Evolutionary conservation across 2,888 invertebrate genomes (phyloP).

Genomic region (Latheticus oryzae): DNA sequence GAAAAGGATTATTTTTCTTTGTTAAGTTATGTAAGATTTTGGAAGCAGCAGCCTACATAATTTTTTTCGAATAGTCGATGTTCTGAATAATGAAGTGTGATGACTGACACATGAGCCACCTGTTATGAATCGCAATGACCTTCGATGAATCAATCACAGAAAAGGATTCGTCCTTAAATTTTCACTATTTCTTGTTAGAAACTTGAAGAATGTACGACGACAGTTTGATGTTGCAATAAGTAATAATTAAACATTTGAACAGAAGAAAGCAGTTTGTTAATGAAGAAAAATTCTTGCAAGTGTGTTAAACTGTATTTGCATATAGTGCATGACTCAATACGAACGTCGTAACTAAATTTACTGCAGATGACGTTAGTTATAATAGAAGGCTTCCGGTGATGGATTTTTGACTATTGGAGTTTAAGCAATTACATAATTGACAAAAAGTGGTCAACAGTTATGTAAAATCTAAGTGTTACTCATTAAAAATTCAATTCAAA

Average conservation of each 20-base stretch:
- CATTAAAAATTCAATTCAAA: no score
- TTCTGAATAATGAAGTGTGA: neutral
- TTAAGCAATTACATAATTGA: no score
- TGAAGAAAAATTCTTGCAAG: constrained; percentile 4
- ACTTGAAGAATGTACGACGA: no score
- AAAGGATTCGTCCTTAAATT: no score
- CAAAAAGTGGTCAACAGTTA: constrained; percentile 5
- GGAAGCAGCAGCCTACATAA: neutral
- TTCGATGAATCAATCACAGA: no score
- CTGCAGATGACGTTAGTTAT: neutral
- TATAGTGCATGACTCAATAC: constrained; percentile 7
- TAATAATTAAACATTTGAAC: neutral
- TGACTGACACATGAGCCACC: constrained; percentile 15
- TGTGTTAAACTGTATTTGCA: constrained; percentile 8
- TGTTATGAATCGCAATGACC: constrained; percentile 14
- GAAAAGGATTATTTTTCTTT: neutral
- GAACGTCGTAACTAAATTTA: constrained; percentile 3
- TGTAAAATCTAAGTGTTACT: no score
- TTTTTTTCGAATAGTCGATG: constrained; percentile 2
- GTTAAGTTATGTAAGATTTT: neutral
- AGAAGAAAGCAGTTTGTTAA: neutral
- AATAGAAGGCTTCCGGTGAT: constrained; percentile 2
- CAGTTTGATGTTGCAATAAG: constrained; percentile 6
- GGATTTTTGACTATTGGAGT: no score
- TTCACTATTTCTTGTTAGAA: no score